Conservation (phyloP, 2,888 invertebrate species). For the Drosophila anceps region DNA sequence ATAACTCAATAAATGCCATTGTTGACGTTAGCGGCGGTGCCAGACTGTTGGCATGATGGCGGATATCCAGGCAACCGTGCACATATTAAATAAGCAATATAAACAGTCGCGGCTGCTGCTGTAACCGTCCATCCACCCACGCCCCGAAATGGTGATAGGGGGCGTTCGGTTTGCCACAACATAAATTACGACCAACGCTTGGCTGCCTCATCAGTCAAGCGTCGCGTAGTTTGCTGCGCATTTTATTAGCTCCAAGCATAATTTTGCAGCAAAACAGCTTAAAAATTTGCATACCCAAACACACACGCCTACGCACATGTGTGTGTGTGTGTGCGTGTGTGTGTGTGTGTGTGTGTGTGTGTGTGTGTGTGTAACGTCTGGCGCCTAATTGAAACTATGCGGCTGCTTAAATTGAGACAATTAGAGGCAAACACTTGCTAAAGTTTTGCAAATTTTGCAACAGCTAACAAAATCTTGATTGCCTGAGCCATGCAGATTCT, state of each 20-base stretch:
- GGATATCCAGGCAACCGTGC: conserved; percentile 72
- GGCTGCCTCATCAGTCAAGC: conserved; percentile 78
- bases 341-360: not conserved
- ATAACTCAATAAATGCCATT: conserved; percentile 80
- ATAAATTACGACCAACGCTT: conserved; percentile 78
- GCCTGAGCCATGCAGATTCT: conserved; percentile 62
- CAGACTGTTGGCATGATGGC: conserved; percentile 29
- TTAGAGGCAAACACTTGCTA: conserved; percentile 61
- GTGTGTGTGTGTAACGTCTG: conserved; percentile 35
- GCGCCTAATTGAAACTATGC: conserved; percentile 73
- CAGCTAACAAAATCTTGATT: conserved; percentile 62
- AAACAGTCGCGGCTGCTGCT: conserved; percentile 53
- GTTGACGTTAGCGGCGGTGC: conserved; percentile 45
- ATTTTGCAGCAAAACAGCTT: conserved; percentile 75
- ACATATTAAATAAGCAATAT: conserved; percentile 82
- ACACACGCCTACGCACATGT: not conserved
- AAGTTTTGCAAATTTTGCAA: conserved; percentile 26
- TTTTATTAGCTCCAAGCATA: conserved; percentile 78
- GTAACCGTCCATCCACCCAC: conserved; percentile 1
- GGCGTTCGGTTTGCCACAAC: conserved; percentile 71
- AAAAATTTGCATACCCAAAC: conserved; percentile 72
- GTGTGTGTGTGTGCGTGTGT: not conserved
- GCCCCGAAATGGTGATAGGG: not conserved
- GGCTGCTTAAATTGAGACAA: conserved; percentile 77
- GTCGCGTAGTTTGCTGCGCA: conserved; percentile 74